Conservation (phyloP, 2,888 invertebrate species). For the Isoperla grammatica region DNA sequence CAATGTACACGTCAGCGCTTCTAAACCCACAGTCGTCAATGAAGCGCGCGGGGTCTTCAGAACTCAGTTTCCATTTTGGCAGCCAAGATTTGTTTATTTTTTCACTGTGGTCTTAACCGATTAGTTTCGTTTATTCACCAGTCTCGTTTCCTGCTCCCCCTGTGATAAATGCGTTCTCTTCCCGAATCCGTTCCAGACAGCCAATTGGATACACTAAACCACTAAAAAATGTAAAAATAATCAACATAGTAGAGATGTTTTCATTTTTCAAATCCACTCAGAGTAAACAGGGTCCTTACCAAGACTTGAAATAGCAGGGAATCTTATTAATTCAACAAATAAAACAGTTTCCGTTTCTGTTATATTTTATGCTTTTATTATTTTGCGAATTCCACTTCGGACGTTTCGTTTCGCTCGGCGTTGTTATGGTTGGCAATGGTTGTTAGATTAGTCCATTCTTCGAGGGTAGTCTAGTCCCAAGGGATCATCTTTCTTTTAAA, state of each 20-base stretch:
- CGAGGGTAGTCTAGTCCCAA: not conserved
- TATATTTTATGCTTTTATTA: slow-evolving; percentile 7
- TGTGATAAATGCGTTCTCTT: no score
- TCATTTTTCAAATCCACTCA: not conserved
- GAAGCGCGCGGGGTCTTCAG: no score
- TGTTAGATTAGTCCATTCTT: not conserved
- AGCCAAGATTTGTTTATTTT: no score
- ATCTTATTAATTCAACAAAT: slow-evolving; percentile 11
- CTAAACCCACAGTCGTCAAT: no score
- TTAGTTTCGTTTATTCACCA: no score
- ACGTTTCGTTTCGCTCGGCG: not conserved
- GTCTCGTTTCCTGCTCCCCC: no score
- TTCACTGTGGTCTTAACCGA: no score
- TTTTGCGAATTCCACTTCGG: no score
- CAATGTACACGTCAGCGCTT: no score
- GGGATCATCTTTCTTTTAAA: slow-evolving; percentile 8
- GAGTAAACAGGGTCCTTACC: not conserved
- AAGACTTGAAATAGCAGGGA: slow-evolving; percentile 2
- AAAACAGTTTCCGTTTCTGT: not conserved
- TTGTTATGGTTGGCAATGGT: not conserved
- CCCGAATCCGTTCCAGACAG: not conserved
- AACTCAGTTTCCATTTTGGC: no score
- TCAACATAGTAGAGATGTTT: slow-evolving; percentile 4
- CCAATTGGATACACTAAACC: slow-evolving; percentile 11
- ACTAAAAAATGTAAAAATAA: not conserved